These are phyloP conservation scores for Linnaemya vulpina DNA, from an alignment of 2,888 invertebrate species.

Conservation along the genomic window DNA sequence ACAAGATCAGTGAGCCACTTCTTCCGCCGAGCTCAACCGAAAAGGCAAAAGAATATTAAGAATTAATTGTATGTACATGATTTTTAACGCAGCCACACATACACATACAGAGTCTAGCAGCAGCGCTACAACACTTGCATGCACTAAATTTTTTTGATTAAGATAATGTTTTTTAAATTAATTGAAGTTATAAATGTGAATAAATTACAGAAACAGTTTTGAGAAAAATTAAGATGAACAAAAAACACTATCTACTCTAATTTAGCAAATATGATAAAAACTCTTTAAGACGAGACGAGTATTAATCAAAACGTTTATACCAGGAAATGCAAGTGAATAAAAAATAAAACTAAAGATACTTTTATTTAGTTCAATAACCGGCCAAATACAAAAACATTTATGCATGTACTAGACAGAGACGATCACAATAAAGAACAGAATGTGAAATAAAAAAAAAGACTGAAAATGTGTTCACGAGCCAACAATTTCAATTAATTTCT, in stretches of 20 bases:
- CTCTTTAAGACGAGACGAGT: neutral
- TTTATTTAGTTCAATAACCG: constrained; percentile 70
- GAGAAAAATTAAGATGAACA: constrained; percentile 5
- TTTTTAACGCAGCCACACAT: neutral
- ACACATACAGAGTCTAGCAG: neutral
- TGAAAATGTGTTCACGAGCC: constrained; percentile 67
- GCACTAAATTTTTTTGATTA: constrained; percentile 34
- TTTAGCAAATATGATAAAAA: constrained; percentile 14
- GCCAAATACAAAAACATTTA: constrained; percentile 52
- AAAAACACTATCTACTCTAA: constrained; percentile 25
- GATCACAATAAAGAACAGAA: neutral
- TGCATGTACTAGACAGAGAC: neutral
- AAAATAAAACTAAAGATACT: constrained; percentile 25
- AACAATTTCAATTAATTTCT: constrained; percentile 70
- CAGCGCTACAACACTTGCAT: constrained; percentile 1
- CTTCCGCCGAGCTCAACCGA: neutral
- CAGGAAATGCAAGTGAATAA: constrained; percentile 50
- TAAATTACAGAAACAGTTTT: constrained; percentile 19
- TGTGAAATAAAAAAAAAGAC: neutral
- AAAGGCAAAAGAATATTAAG: constrained; percentile 10
- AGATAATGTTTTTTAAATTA: constrained; percentile 45
- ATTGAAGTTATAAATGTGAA: constrained; percentile 54
- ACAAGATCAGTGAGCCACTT: constrained; percentile 37
- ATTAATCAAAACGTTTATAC: constrained; percentile 40
- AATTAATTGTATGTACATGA: constrained; percentile 17